phyloP scores from a whole-genome alignment of 2,113 vertebrate species.

The Macaca nemestrina region DNA sequence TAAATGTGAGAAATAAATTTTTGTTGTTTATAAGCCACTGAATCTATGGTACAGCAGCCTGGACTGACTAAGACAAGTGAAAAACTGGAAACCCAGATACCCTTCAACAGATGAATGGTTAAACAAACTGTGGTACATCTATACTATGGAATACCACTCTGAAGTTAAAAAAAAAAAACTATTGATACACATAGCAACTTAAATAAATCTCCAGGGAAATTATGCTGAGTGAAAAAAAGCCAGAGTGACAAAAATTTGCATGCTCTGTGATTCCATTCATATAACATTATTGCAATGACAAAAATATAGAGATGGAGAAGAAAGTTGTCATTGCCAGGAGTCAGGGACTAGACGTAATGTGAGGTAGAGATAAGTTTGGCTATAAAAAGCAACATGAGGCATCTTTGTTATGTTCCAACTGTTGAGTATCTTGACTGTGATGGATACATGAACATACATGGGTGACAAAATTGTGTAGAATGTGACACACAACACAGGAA shows the following conservation, averaged over 20 bases:
- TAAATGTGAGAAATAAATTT: background rate
- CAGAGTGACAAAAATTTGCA: background rate
- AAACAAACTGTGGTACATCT: background rate
- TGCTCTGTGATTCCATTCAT: background rate
- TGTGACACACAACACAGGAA: background rate
- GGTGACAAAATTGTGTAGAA: background rate
- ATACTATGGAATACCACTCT: slow-evolving; percentile 5
- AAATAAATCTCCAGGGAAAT: background rate
- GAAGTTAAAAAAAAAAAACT: background rate
- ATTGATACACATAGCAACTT: background rate
- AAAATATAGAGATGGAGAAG: background rate
- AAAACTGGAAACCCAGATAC: background rate
- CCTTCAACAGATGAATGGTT: background rate
- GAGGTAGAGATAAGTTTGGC: background rate
- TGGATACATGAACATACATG: background rate
- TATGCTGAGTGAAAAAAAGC: background rate
- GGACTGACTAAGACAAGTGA: background rate
- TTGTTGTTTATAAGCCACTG: background rate
- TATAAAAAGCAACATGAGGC: background rate
- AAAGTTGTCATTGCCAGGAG: background rate
- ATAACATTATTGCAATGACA: background rate
- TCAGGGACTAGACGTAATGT: background rate
- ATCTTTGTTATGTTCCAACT: background rate
- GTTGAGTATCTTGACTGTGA: background rate
- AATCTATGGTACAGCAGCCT: background rate